A percentile compares a stretch with the other conserved stretches of the same genome.
These are phyloP conservation scores for Corapipo altera DNA, from an alignment of 2,113 vertebrate genomes.

Conservation along the genomic window DNA sequence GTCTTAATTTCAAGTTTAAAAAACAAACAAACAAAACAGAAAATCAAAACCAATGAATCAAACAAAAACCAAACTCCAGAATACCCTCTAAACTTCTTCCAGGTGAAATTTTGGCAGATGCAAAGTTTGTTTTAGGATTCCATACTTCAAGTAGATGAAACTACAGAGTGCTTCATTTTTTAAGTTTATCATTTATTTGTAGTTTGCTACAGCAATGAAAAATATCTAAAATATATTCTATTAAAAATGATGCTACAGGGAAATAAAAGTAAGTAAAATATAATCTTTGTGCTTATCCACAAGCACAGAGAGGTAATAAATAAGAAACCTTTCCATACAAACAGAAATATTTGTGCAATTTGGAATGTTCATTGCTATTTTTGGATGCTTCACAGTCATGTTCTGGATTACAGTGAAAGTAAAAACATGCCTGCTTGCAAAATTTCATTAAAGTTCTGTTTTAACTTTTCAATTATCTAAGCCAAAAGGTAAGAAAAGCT, in stretches of 20 bases:
- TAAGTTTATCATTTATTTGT: neutral
- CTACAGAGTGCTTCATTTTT: neutral
- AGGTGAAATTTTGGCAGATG: neutral
- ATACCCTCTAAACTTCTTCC: neutral
- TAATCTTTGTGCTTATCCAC: neutral
- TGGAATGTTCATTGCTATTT: neutral
- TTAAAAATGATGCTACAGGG: neutral
- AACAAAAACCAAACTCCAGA: neutral
- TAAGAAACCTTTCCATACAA: neutral
- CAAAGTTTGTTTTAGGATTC: neutral
- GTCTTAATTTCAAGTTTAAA: neutral
- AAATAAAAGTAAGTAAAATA: neutral
- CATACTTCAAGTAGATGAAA: neutral
- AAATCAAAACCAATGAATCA: neutral
- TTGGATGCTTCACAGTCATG: conserved; percentile 9
- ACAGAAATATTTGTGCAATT: neutral
- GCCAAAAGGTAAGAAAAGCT: conserved; percentile 38
- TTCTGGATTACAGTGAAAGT: neutral
- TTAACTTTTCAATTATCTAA: conserved; percentile 35
- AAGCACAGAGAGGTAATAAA: neutral
- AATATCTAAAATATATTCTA: neutral
- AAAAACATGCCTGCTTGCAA: conserved; percentile 11
- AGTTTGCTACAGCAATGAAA: neutral
- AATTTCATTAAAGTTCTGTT: neutral
- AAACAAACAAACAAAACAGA: neutral